Evolutionary conservation across 2,113 vertebrate genomes (phyloP), one percentile per base, ranked within the genome.

Genomic region (Brachyistius frenatus): DNA sequence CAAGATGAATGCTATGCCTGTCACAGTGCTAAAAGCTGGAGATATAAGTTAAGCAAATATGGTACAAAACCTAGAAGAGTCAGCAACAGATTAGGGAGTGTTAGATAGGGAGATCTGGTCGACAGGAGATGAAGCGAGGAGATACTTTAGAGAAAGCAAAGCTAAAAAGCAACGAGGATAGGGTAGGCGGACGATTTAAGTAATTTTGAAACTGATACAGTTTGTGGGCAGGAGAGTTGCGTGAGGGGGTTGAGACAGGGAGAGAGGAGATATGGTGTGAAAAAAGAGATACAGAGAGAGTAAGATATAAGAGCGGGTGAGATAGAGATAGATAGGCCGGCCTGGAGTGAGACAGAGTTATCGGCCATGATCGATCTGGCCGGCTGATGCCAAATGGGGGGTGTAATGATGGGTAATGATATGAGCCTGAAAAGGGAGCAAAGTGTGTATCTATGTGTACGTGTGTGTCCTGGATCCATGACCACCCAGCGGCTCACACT

Each of bases 371-470:
- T 95, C 91, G 91, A 95, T 95, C 91, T 83, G 86, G 90, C 84
- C 72, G 80, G 85, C 89, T 91, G 85, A 90, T 92, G 93, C 93
- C 92, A 94, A 94, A 94, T 92, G 91, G 93, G 91, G 93, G 89
- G 91, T 92, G 94, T 93, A 94, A 93, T 94, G 92, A 93, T 89
- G 86, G 92, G 90, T 94, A 94, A 94, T 94, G 91, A 94, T 94
- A 93, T 91, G 87, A 94, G 91, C 81, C 90, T 88, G 80, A 87
- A 88, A 85, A 84, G 56, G 64, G 84, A 84, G 73, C 78, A 72
- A 56, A 60, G 79, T 63, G 76, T 70, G 73, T 68, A 58, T 69
- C 7, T 69, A 7, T 81, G 73, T 60, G 56, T 78, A 23, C 23
- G 77, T 68, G 50, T 74, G 71, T 66, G 58, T 61, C 60, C 73